Evolutionary conservation across 1,140 invertebrate genomes (phyloP), one percentile per base, ranked within the genome.

Genomic region (Monomorium pharaonis): DNA sequence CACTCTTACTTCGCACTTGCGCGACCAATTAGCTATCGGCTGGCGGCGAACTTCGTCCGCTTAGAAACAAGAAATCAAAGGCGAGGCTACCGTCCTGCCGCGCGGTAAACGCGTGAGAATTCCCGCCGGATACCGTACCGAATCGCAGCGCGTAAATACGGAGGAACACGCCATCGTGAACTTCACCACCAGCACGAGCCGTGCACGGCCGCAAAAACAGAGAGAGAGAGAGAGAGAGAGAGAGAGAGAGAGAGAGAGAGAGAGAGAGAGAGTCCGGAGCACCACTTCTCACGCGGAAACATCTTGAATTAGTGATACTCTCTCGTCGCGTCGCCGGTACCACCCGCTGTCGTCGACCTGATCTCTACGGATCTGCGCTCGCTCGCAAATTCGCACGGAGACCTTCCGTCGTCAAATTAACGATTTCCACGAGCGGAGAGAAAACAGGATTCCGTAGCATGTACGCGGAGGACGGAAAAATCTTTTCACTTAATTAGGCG

Each of bases 221-320:
- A 51, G 51, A 70, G 33, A 27, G 14, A 37, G 27, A 63, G 10
- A 65, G 7, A n/a, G n/a, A n/a, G n/a, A n/a, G n/a, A n/a, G n/a
- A n/a, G n/a, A 30, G 27, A 18, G 4, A 42, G 37, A 7, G 37
- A 7, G 37, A 7, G 37, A 42, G 56, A 27, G 63, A 27, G 49
- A 44, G 76, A 58, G 33, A 21, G 14, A 24, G 30, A 67, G 88
- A 60, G 44, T 85, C 60, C 54, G 21, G 80, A 75, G 63, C 54
- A 75, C 49, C 74, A 76, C 81, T 84, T 88, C 86, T 89, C 87
- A 67, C 86, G 87, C 87, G 88, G 91, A 89, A 89, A 84, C 70
- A 74, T 72, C 70, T 85, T 62, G 62, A 75, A 85, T 77, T 75
- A 75, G 67, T 70, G 88, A 88, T 89, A 90, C 87, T 86, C 87